Evolutionary conservation across 2,797 vertebrate genomes (phyloP).

Genomic region (Enteromius paludinosus): DNA sequence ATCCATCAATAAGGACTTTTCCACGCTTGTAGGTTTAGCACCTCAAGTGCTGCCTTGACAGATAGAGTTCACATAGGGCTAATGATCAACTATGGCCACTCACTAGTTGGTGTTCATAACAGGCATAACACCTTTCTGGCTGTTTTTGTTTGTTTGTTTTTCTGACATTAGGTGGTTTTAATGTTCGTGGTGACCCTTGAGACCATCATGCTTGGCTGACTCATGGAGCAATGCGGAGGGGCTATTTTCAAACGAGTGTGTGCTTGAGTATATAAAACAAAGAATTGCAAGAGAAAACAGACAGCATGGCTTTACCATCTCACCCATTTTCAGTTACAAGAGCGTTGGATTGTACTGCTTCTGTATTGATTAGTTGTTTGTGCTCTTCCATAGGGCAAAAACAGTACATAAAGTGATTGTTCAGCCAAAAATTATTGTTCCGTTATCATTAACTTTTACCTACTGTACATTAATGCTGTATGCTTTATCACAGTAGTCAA

Average conservation of each 20-base stretch:
- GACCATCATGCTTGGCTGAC: constrained; percentile 41
- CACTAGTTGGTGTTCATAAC: constrained; percentile 68
- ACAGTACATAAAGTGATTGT: constrained; percentile 62
- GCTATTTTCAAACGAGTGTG: constrained; percentile 60
- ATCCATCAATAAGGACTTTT: constrained; percentile 77
- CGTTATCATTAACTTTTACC: not conserved
- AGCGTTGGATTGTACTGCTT: constrained; percentile 68
- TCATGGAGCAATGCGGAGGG: constrained; percentile 52
- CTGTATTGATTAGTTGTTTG: constrained; percentile 76
- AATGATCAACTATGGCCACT: constrained; percentile 74
- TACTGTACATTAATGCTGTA: not conserved
- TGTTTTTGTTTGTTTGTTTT: constrained; percentile 63
- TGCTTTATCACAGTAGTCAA: too few species aligned
- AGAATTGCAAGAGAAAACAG: constrained; percentile 45
- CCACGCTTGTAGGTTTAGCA: constrained; percentile 63
- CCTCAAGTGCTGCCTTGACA: constrained; percentile 40
- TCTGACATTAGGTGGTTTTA: constrained; percentile 63
- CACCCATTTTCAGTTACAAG: constrained; percentile 65
- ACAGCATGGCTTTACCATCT: constrained; percentile 49
- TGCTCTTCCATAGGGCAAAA: constrained; percentile 68
- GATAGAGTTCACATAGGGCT: constrained; percentile 59
- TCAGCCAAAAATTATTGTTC: not conserved
- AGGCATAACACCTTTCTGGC: constrained; percentile 57
- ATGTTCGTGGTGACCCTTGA: constrained; percentile 50
- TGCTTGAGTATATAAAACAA: constrained; percentile 56